Base-by-base conservation (phyloP, 2,797 vertebrate genomes). In the Centropyge bicolor region DNA sequence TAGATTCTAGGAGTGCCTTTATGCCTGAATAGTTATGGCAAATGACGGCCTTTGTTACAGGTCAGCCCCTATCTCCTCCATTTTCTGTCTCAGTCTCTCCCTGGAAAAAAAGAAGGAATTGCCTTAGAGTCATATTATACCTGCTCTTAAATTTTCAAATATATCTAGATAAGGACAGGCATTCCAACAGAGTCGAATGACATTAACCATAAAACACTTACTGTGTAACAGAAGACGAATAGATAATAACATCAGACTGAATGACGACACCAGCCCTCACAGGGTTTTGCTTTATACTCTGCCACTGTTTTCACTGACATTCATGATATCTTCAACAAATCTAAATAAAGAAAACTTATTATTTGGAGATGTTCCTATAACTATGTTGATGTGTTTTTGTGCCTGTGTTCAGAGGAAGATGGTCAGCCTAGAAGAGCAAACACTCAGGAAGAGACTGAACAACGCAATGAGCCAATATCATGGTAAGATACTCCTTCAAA, bases 391-490 rank as follows among this genome's bases (percentile, higher is more conserved):
- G 19, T 81, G 31, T 76, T 51, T 94, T 41, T 86, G 17, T 95
- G 82, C 85, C 6, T 83, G 7, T 89, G 35, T 86, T 16, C 89
- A 99, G 97, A 98, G 80, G 98, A 99, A 82, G 97, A 97, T 56
- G 91, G 94, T 86, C 97, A 94, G 70, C 90, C 92, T 3, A 95
- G 95, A 93, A 94, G 84, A 88, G 90, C 93, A 76, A 94, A 94
- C 80, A 93, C 93, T 59, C 96, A 96, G 89, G 96, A 96, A 93
- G 95, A 96, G 84, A 95, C 96, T 85, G 78, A 94, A 74, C 90
- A 88, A 67, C 86, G 80, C 60, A 90, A 89, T 75, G 92, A 95
- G 82, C 88, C 87, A 69, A 93, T 94, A 86, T 97, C 93, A 92
- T 96, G 95, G 95, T 96, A 82, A 92, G 87, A 16, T 45, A 0